Percentiles rank a stretch among this genome's conserved stretches.
phyloP scores from a whole-genome alignment of 35 echinoderm and acorn worm species.

The Acanthaster planci region DNA sequence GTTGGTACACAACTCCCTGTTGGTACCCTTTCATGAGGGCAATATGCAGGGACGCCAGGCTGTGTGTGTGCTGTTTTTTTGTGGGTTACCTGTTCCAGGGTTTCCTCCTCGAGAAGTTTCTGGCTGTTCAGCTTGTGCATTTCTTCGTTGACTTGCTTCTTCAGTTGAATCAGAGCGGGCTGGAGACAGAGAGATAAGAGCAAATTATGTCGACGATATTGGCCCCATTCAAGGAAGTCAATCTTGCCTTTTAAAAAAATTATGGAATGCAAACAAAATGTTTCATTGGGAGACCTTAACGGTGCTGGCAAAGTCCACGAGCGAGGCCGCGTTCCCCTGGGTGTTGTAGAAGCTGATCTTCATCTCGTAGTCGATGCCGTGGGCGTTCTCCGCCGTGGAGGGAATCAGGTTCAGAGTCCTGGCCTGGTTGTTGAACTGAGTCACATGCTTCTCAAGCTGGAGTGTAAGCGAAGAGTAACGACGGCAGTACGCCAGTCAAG shows the following conservation, averaged over 20 bases:
- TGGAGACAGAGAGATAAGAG: constrained; percentile 36
- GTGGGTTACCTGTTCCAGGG: constrained; percentile 77
- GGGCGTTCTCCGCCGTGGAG: constrained; percentile 81
- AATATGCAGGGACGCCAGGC: no score
- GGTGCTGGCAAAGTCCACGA: constrained; percentile 77
- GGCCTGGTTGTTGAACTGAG: constrained; percentile 80
- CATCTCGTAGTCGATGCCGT: constrained; percentile 97
- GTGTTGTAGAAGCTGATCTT: constrained; percentile 64
- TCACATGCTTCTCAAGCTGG: constrained; percentile 79
- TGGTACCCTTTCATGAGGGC: no score
- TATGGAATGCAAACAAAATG: not conserved
- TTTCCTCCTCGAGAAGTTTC: constrained; percentile 73
- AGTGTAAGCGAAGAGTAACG: not conserved
- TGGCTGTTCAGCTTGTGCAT: constrained; percentile 76
- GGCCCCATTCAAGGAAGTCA: not conserved
- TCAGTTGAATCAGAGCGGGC: constrained; percentile 86
- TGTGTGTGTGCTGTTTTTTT: no score
- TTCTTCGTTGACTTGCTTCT: constrained; percentile 75
- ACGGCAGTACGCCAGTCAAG: not conserved
- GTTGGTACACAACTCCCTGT: no score
- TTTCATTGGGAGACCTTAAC: constrained; percentile 64
- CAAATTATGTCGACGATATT: not conserved
- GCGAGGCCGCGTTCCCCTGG: constrained; percentile 57
- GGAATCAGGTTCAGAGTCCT: constrained; percentile 92
- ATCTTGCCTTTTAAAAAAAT: not conserved